Conservation (phyloP, 2,797 vertebrate species). For the Microcaecilia unicolor region DNA sequence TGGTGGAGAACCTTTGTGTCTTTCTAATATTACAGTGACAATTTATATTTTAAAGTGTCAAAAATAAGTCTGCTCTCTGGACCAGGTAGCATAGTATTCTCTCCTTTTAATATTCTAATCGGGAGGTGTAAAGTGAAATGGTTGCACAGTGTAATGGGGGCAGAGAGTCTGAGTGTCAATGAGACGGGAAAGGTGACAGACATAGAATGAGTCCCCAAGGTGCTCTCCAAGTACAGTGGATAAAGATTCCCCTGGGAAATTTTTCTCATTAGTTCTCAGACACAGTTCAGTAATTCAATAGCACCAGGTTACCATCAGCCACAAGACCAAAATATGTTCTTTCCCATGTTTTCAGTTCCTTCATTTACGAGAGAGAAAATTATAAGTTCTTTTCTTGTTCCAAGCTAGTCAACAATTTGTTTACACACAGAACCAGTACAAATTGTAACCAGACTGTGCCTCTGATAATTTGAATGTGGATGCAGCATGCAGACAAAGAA, state of each 20-base stretch:
- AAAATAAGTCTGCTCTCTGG: slow-evolving; percentile 58
- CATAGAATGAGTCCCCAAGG: slow-evolving; percentile 80
- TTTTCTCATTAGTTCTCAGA: slow-evolving; percentile 96
- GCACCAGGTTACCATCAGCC: slow-evolving; percentile 84
- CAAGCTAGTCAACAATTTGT: slow-evolving; percentile 37
- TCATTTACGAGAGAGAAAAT: slow-evolving; percentile 61
- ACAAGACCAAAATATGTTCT: slow-evolving; percentile 70
- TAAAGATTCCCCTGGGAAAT: slow-evolving; percentile 92
- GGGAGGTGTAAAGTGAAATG: slow-evolving; percentile 95
- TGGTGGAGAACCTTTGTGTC: slow-evolving; percentile 40
- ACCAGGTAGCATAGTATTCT: slow-evolving; percentile 48
- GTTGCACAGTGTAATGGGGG: slow-evolving; percentile 81
- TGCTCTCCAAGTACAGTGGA: slow-evolving; percentile 84
- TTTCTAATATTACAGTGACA: slow-evolving; percentile 61
- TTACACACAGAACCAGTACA: slow-evolving; percentile 29
- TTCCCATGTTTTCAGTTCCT: slow-evolving; percentile 54
- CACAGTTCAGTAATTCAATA: slow-evolving; percentile 94
- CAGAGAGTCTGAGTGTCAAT: slow-evolving; percentile 86
- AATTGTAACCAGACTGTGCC: slow-evolving; percentile 7
- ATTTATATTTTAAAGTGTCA: slow-evolving; percentile 68
- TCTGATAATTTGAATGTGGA: slow-evolving; percentile 10
- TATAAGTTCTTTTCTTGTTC: slow-evolving; percentile 35
- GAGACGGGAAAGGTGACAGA: slow-evolving; percentile 87
- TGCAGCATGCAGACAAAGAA: slow-evolving; percentile 16
- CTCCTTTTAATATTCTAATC: slow-evolving; percentile 88